Percentiles rank a stretch among this genome's conserved stretches.
Conservation (phyloP, 2,888 invertebrate species). For the Acanthosepion lycidas region DNA sequence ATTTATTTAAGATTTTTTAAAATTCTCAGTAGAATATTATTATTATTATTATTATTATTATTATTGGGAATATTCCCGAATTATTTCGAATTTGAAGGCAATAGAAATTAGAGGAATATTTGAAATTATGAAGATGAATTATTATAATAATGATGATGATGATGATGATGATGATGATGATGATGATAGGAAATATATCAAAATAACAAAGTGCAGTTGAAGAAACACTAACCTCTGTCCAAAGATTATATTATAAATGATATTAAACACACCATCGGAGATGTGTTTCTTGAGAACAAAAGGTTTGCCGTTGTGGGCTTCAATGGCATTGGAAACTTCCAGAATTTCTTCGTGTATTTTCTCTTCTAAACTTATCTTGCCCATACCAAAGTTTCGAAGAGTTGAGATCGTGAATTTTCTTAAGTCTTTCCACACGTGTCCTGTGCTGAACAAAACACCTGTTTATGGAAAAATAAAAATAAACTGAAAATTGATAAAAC, state of each 20-base stretch:
- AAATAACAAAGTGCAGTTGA: neutral
- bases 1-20: no score
- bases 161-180: no score
- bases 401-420: conserved; percentile 59
- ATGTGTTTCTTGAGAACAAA: conserved; percentile 57
- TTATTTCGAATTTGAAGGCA: no score
- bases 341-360: conserved; percentile 58
- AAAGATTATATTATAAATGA: conserved; percentile 65
- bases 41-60: no score
- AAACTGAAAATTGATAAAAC: neutral
- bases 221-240: conserved; percentile 59
- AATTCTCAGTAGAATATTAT: no score
- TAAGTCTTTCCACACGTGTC: conserved; percentile 59
- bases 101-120: no score
- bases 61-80: no score
- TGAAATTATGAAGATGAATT: no score
- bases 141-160: no score
- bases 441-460: conserved; percentile 62
- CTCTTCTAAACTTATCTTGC: conserved; percentile 61
- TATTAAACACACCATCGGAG: conserved; percentile 61
- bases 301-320: conserved; percentile 51
- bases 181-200: no score
- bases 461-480: neutral
- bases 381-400: conserved; percentile 63
- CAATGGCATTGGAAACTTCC: conserved; percentile 55